Percentiles rank a stretch among this genome's conserved stretches.
Evolutionary conservation across 2,113 vertebrate species (phyloP).

Genomic region (Ailuropoda melanoleuca): DNA sequence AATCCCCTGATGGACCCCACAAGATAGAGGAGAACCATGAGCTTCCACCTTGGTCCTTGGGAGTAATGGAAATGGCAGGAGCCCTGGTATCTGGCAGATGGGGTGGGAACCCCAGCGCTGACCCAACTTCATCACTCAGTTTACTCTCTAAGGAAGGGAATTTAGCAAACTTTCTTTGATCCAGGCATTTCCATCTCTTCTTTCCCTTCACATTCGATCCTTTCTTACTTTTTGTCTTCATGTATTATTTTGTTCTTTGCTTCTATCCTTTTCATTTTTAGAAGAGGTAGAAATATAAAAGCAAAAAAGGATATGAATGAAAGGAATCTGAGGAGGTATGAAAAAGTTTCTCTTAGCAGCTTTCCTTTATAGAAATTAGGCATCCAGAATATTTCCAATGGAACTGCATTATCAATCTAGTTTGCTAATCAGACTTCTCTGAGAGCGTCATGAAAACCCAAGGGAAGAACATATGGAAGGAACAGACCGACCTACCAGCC

Average conservation of each 20-base stretch:
- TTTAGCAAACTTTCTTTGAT: background rate
- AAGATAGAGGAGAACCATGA: background rate
- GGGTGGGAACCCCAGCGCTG: background rate
- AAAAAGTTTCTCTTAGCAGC: background rate
- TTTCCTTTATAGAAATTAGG: conserved; percentile 1
- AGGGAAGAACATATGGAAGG: background rate
- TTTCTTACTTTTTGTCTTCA: background rate
- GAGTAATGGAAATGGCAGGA: background rate
- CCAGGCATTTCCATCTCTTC: background rate
- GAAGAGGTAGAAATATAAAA: background rate
- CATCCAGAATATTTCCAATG: background rate
- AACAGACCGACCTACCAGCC: background rate
- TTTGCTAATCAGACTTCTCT: background rate
- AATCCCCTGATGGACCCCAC: background rate
- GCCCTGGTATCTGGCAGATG: background rate
- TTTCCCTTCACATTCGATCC: background rate
- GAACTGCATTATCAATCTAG: background rate
- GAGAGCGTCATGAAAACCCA: background rate
- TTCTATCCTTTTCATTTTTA: background rate
- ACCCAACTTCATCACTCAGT: background rate
- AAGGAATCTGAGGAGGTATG: background rate
- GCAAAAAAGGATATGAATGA: background rate
- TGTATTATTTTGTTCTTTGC: background rate
- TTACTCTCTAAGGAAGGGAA: background rate
- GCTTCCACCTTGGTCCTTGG: background rate